These are phyloP conservation scores for Fissipunctia ypsillon DNA, from an alignment of 2,888 invertebrate species.

Conservation along the genomic window DNA sequence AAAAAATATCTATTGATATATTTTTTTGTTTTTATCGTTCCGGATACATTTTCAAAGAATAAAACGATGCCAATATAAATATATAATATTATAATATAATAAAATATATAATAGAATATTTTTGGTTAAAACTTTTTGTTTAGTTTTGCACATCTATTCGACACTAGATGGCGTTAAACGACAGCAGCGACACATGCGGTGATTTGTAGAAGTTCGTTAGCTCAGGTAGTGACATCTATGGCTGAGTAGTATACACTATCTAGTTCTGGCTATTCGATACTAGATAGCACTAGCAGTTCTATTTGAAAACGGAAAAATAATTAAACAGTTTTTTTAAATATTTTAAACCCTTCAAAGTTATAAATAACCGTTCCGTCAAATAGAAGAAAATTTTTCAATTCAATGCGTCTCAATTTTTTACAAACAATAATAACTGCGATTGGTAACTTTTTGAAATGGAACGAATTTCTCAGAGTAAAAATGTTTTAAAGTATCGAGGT, in stretches of 20 bases:
- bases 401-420: not conserved
- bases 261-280: constrained; percentile 47
- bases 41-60: not conserved
- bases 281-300: constrained; percentile 63
- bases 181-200: constrained; percentile 55
- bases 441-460: not conserved
- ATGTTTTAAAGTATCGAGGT: not conserved
- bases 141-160: constrained; percentile 69
- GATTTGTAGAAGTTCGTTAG: constrained; percentile 41
- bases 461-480: not conserved
- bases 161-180: constrained; percentile 71
- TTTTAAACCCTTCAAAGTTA: not conserved
- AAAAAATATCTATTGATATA: too few species aligned
- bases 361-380: not conserved
- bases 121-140: not conserved
- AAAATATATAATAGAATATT: too few species aligned
- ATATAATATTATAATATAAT: too few species aligned
- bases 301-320: not conserved
- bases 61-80: not conserved
- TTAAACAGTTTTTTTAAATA: not conserved
- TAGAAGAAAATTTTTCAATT: not conserved
- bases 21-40: not conserved
- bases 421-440: not conserved
- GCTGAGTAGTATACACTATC: constrained; percentile 44
- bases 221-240: constrained; percentile 59